A percentile compares a stretch with the other conserved stretches of the same genome.
Evolutionary conservation across 2,888 invertebrate genomes (phyloP).

Genomic region (Cepaea hortensis): DNA sequence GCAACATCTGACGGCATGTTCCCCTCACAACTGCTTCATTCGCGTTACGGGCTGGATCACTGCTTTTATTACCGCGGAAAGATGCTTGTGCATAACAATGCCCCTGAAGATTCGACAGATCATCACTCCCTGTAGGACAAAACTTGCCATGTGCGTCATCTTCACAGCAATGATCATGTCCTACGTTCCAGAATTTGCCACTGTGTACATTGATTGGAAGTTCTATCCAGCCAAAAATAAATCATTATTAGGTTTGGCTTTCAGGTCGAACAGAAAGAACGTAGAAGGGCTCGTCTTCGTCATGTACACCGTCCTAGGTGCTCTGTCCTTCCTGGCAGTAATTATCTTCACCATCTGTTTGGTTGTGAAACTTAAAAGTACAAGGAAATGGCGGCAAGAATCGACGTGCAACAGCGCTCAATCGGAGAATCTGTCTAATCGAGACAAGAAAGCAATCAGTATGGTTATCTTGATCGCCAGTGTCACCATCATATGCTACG

Average conservation of each 20-base stretch:
- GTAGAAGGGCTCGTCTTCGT: not conserved
- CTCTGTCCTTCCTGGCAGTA: constrained; percentile 4
- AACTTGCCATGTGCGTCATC: not conserved
- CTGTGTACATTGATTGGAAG: constrained; percentile 34
- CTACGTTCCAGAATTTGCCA: constrained; percentile 3
- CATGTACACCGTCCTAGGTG: not conserved
- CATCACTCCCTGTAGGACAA: constrained; percentile 8
- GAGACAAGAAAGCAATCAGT: constrained; percentile 9
- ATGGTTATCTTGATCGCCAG: constrained; percentile 26
- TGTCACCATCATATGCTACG: constrained; percentile 2
- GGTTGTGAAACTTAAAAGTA: constrained; percentile 4
- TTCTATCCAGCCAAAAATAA: constrained; percentile 26
- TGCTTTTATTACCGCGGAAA: constrained; percentile 13
- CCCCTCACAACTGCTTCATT: constrained; percentile 10
- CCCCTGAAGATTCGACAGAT: constrained; percentile 16
- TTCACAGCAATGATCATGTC: not conserved
- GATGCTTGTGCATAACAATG: constrained; percentile 26
- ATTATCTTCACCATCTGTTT: constrained; percentile 4
- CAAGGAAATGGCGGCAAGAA: constrained; percentile 26
- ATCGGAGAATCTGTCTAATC: not conserved
- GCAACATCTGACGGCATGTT: constrained; percentile 13
- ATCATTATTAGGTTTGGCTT: constrained; percentile 1
- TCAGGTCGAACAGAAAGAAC: not conserved
- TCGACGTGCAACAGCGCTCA: not conserved
- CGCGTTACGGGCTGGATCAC: constrained; percentile 31